Conservation (phyloP, 1,140 invertebrate genomes). For the Cyclina sinensis region DNA sequence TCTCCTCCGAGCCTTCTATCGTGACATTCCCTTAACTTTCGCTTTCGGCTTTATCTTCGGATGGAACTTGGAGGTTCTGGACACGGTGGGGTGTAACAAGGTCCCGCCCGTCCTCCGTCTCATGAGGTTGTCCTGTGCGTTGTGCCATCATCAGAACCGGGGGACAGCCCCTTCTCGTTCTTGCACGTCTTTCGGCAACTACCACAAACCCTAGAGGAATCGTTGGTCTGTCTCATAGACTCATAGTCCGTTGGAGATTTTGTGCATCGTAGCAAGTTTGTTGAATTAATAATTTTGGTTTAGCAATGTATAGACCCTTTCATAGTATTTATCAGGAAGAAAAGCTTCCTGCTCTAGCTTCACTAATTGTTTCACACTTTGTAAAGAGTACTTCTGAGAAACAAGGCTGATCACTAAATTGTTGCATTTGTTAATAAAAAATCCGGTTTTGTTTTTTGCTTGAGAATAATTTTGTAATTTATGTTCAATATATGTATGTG, state of each 20-base stretch:
- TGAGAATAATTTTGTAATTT: too few species aligned
- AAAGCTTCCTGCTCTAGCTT: too few species aligned
- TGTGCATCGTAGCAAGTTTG: too few species aligned
- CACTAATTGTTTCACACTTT: too few species aligned
- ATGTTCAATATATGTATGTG: too few species aligned
- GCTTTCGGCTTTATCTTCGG: slow-evolving; percentile 6
- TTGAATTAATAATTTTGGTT: too few species aligned
- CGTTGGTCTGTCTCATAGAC: slow-evolving; percentile 11
- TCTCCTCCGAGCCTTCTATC: background rate
- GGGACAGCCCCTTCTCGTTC: slow-evolving; percentile 20
- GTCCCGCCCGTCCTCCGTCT: slow-evolving; percentile 27
- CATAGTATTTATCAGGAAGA: too few species aligned
- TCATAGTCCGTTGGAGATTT: background rate
- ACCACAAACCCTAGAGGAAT: background rate
- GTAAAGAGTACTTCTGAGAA: too few species aligned
- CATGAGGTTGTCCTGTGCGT: background rate
- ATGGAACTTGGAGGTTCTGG: slow-evolving; percentile 36
- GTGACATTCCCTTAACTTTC: slow-evolving; percentile 14
- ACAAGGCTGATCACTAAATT: too few species aligned
- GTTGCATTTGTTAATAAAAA: too few species aligned
- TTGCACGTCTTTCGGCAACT: slow-evolving; percentile 3
- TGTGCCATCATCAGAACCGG: slow-evolving; percentile 14
- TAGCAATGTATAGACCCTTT: too few species aligned
- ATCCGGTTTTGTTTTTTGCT: too few species aligned
- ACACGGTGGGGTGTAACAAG: slow-evolving; percentile 38